Conservation (phyloP, 2,113 vertebrate species). For the Limanda limanda region DNA sequence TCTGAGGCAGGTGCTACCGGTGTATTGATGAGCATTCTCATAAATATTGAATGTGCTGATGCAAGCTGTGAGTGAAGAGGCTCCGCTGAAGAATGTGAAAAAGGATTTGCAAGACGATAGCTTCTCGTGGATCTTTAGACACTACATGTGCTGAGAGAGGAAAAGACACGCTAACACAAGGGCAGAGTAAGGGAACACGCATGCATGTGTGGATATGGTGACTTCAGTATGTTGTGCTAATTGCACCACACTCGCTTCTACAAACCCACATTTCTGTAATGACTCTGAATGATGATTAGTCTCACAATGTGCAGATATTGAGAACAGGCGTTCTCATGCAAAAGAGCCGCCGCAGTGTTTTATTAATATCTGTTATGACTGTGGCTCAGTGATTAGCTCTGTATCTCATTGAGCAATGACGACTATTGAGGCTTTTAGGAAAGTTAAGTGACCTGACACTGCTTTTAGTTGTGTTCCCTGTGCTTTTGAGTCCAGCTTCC, state of each 20-base stretch:
- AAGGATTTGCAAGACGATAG: conserved; percentile 19
- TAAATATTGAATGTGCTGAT: conserved; percentile 60
- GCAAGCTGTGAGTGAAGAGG: conserved; percentile 22
- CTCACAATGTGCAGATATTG: conserved; percentile 37
- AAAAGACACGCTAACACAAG: background rate
- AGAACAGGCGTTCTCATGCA: conserved; percentile 25
- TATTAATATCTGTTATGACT: conserved; percentile 13
- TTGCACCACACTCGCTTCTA: conserved; percentile 9
- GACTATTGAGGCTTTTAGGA: conserved; percentile 10
- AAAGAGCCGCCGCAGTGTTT: conserved; percentile 22
- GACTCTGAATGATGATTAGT: conserved; percentile 36
- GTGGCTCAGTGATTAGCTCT: conserved; percentile 20
- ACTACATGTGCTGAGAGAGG: background rate
- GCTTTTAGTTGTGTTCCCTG: background rate
- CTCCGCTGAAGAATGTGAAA: conserved; percentile 34
- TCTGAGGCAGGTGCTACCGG: conserved; percentile 4
- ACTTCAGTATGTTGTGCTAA: conserved; percentile 18
- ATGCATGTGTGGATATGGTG: background rate
- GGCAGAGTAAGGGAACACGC: background rate
- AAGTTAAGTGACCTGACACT: conserved; percentile 19
- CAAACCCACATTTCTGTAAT: conserved; percentile 11
- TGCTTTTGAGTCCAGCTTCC: conserved; percentile 9
- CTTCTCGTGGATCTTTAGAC: conserved; percentile 34
- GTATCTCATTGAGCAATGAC: conserved; percentile 5
- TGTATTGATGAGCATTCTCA: conserved; percentile 43